Base-by-base conservation (phyloP, 2,888 invertebrate species). In the Amblyjoppa proteus region DNA sequence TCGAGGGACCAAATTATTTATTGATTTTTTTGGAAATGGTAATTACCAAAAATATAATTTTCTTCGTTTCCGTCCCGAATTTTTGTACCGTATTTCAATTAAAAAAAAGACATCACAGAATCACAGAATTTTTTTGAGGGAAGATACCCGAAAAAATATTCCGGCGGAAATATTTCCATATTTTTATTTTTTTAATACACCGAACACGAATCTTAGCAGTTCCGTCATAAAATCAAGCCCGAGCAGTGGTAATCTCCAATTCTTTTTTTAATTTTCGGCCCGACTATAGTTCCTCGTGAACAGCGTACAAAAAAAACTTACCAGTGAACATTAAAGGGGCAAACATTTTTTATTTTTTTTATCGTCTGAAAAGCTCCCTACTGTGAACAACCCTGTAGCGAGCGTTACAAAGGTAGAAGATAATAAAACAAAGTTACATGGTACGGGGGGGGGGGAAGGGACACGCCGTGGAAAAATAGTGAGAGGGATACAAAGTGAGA, bases 381-480 rank as follows among this genome's bases (percentile, higher is more conserved):
- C 31, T 79, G n/a, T 83, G 83, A 83, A 69, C 53, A 68, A 20
- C 20, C 79, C 83, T 61, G 79, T 83, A 83, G 79, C 41, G 28
- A 41, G 45, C 66, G 51, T 25, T 74, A 68, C 74, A 83, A 58
- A 74, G 73, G 66, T 68, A 70, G 64, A 69, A 75, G 74, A 69
- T 69, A 83, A 83, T 79, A 78, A 83, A 83, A 78, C 58, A 74
- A 83, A 83, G 73, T 69, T 83, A 79, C 70, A 74, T 34, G 70
- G 74, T n/a, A 81, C 73, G 76, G 51, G 64, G 56, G 69, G 71
- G 69, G 73, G 61, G 25, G 11, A 56, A 53, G 51, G 64, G 58
- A 69, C 78, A 78, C 49, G 73, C 31, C 13, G 34, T n/a, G n/a
- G 68, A 68, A 64, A 77, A 61, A 28, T 78, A 51, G 74, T 3